phyloP scores from a whole-genome alignment of 2,113 vertebrate genomes.

The Gnathonemus echidnorhynchus region DNA sequence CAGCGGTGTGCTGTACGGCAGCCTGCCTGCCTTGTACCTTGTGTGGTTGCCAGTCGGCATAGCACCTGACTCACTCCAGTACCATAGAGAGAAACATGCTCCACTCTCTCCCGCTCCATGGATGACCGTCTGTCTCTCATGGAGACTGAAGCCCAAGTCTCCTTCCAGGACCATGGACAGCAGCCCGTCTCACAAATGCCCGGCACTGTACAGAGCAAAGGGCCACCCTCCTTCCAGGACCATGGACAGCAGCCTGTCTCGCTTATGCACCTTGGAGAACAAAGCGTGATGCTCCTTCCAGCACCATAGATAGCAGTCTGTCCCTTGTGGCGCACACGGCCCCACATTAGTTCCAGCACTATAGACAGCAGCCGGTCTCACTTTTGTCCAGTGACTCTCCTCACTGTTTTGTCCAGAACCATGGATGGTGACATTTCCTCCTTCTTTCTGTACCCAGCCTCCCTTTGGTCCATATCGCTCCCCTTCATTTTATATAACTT shows the following conservation, averaged over 20 bases:
- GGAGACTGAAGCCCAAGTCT: neutral
- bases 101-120: neutral
- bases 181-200: neutral
- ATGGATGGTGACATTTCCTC: neutral
- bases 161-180: neutral
- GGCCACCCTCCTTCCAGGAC: neutral
- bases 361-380: neutral
- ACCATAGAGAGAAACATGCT: neutral
- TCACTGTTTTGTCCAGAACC: neutral
- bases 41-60: neutral
- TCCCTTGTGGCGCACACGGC: neutral
- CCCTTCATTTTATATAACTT: neutral
- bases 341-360: neutral
- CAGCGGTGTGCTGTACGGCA: neutral
- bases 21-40: neutral
- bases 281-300: neutral
- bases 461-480: neutral
- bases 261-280: neutral
- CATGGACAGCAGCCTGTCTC: neutral
- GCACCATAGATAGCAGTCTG: neutral
- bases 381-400: neutral
- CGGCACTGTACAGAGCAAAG: neutral
- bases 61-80: neutral
- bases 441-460: neutral
- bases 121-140: neutral